These are phyloP conservation scores for Drosophila equinoxialis DNA, from an alignment of 1,140 invertebrate species.

Conservation along the genomic window DNA sequence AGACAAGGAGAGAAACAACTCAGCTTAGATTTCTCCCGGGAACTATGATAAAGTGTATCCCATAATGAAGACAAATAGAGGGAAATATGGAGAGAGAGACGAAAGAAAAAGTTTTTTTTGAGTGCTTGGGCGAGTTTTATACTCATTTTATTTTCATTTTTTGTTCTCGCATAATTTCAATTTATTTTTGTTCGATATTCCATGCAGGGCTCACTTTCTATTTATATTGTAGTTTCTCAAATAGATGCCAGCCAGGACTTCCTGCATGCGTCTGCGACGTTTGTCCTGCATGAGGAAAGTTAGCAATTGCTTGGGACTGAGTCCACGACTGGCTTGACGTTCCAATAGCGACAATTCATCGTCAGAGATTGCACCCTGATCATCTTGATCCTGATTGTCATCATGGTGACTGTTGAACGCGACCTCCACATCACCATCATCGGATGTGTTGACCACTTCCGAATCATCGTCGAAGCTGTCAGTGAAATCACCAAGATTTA, in stretches of 20 bases:
- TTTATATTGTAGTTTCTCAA: constrained; percentile 65
- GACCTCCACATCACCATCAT: constrained; percentile 10
- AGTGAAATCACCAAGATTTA: constrained; percentile 34
- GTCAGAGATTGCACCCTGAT: constrained; percentile 36
- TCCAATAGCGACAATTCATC: constrained; percentile 46
- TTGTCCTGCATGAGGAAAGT: constrained; percentile 62
- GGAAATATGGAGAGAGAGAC: too few species aligned
- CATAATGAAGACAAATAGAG: constrained; percentile 71
- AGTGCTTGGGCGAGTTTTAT: constrained; percentile 26
- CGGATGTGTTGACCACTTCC: constrained; percentile 34
- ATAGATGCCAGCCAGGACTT: constrained; percentile 63
- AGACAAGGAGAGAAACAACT: constrained; percentile 50
- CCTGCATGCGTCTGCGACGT: constrained; percentile 61
- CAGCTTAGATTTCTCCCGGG: constrained; percentile 70
- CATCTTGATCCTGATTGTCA: constrained; percentile 23
- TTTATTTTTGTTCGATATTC: constrained; percentile 52
- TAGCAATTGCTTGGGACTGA: constrained; percentile 56
- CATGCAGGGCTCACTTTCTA: constrained; percentile 51
- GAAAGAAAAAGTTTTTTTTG: constrained; percentile 23
- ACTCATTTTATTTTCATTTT: constrained; percentile 33
- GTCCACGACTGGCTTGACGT: constrained; percentile 47
- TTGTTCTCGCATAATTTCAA: constrained; percentile 63
- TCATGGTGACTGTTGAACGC: constrained; percentile 6
- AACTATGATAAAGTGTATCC: constrained; percentile 65
- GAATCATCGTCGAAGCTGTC: constrained; percentile 52